Evolutionary conservation across 1,140 invertebrate genomes (phyloP), one percentile per base, ranked within the genome.

Genomic region (Lasaia peninsularis): DNA sequence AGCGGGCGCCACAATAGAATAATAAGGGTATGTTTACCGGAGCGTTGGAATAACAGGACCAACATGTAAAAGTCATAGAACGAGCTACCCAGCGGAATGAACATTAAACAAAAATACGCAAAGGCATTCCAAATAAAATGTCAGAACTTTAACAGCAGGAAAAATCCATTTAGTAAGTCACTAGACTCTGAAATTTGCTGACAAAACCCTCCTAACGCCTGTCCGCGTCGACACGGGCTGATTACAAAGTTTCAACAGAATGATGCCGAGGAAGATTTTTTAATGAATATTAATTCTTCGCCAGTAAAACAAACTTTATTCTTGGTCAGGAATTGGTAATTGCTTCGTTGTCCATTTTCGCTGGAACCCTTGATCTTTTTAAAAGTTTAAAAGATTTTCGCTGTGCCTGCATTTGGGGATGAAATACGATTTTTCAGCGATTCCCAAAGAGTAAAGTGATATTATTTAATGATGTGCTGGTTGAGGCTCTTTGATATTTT

Each of bases 251-350:
- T 87, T 82, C 73, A 76, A 75, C 71, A 69, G 75, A 81, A 79
- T 80, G 77, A 85, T 80, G 80, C 71, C 77, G 75, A 63, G 71
- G 79, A 80, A 82, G 75, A 84, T 87, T 87, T 86, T 86, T 87
- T 87, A 87, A 87, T 87, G 81, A 87, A 87, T 87, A 85, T 85
- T 87, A 87, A 87, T 86, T 82, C 76, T 70, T 73, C 71, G 69
- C 73, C 72, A 78, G 78, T 80, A 84, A 81, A 86, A 84, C 79
- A 84, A 84, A 87, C 71, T 84, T 84, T 87, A 73, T 69, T 80
- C 65, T 75, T 64, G 53, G 56, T 67, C 67, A 80, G 62, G 76
- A 79, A 83, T 84, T 74, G 72, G 76, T 87, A 84, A 86, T 85
- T 81, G 79, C 76, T 75, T 72, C 75, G 72, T 76, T 84, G 81